phyloP scores from a whole-genome alignment of 2,797 vertebrate genomes.

The Micropoecilia bifurca region DNA sequence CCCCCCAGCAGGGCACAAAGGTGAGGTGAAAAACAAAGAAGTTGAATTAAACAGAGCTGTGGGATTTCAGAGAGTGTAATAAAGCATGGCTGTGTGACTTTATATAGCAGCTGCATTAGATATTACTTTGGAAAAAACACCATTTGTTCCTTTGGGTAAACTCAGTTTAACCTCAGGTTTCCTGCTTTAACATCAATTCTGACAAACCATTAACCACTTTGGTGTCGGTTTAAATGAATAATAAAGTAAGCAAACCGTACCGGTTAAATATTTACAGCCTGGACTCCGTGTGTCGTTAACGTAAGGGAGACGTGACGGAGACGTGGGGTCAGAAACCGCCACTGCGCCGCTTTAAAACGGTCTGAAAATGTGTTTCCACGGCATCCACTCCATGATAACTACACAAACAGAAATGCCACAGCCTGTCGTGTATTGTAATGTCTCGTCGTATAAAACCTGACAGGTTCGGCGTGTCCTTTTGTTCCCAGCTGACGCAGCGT shows the following conservation, averaged over 20 bases:
- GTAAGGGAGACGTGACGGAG: conserved; percentile 13
- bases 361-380: conserved; percentile 14
- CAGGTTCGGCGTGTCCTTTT: conserved; percentile 15
- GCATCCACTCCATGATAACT: conserved; percentile 24
- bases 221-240: conserved; percentile 54
- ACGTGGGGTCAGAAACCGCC: conserved; percentile 1
- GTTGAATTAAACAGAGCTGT: conserved; percentile 14
- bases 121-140: conserved; percentile 7
- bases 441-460: conserved; percentile 17
- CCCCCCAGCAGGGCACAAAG: conserved; percentile 20
- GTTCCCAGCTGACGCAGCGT: conserved; percentile 17
- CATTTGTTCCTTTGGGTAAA: conserved; percentile 25
- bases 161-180: conserved; percentile 35
- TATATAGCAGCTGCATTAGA: conserved; percentile 2
- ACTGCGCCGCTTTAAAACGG: background rate
- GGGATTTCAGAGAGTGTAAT: conserved; percentile 16
- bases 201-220: conserved; percentile 21
- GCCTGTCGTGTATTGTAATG: background rate
- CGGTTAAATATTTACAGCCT: conserved; percentile 52
- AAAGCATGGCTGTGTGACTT: conserved; percentile 7
- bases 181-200: conserved; percentile 34
- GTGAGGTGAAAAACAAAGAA: conserved; percentile 49
- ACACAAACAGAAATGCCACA: conserved; percentile 32
- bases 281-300: conserved; percentile 21
- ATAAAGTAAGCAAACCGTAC: conserved; percentile 34